Evolutionary conservation across 1,140 invertebrate genomes (phyloP).

Genomic region (Eumeta japonica): DNA sequence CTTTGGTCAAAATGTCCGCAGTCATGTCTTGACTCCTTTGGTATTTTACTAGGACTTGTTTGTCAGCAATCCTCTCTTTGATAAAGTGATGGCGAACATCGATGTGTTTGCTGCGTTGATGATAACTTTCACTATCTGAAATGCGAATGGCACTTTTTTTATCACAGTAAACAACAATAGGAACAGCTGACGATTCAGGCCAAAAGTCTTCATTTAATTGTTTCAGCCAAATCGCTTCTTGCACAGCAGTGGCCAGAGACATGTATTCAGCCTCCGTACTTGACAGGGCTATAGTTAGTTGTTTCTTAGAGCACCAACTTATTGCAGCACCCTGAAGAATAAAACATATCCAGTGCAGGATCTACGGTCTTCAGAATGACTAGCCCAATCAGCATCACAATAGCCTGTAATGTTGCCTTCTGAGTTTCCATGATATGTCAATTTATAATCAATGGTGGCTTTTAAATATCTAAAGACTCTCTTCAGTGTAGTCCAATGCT

Average conservation of each 20-base stretch:
- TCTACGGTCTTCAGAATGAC: slow-evolving; percentile 15
- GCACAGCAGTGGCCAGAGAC: slow-evolving; percentile 12
- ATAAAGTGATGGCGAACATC: slow-evolving; percentile 30
- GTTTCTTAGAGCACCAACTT: slow-evolving; percentile 31
- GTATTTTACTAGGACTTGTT: slow-evolving; percentile 17
- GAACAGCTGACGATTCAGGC: slow-evolving; percentile 7
- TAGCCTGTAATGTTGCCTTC: no score
- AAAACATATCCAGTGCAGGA: slow-evolving; percentile 30
- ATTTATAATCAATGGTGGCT: slow-evolving; percentile 11
- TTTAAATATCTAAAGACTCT: slow-evolving; percentile 18
- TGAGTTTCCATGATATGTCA: no score
- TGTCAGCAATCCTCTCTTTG: slow-evolving; percentile 19
- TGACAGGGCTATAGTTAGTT: slow-evolving; percentile 33
- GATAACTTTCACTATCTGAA: slow-evolving; percentile 31
- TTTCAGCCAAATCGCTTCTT: slow-evolving; percentile 16
- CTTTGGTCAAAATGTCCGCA: slow-evolving; percentile 25
- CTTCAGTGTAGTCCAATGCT: slow-evolving; percentile 19
- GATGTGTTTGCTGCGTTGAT: slow-evolving; percentile 29
- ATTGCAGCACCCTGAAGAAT: slow-evolving; percentile 19
- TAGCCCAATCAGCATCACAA: slow-evolving; percentile 27
- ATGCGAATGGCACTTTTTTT: slow-evolving; percentile 38
- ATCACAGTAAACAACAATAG: slow-evolving; percentile 16
- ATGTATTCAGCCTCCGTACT: slow-evolving; percentile 38
- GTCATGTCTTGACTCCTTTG: slow-evolving; percentile 18
- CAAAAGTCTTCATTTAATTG: slow-evolving; percentile 12